Evolutionary conservation across 2,888 invertebrate species (phyloP).

Genomic region (Drosophila helvetica): DNA sequence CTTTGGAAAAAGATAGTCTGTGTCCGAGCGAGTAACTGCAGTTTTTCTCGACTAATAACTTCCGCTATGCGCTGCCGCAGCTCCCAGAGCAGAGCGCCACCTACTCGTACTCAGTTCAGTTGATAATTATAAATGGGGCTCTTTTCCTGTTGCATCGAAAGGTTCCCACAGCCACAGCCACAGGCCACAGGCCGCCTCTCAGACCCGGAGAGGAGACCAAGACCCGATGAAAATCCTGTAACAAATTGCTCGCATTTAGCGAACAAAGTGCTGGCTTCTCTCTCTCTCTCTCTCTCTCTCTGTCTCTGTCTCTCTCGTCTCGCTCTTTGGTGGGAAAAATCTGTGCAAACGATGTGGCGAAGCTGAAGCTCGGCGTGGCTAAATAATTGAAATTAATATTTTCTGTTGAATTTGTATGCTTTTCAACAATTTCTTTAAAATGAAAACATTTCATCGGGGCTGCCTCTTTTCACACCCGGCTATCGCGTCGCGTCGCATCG

Average conservation of each 20-base stretch:
- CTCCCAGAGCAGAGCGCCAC: conserved; percentile 65
- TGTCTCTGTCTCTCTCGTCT: conserved; percentile 32
- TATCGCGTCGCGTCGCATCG: neutral
- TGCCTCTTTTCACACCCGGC: conserved; percentile 17
- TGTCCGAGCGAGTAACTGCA: conserved; percentile 12
- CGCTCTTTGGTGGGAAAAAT: conserved; percentile 45
- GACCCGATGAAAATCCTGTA: conserved; percentile 64
- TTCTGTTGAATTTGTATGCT: conserved; percentile 55
- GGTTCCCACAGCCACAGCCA: conserved; percentile 50
- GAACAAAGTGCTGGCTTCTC: conserved; percentile 63
- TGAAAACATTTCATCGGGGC: conserved; percentile 65
- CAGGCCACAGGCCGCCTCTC: neutral
- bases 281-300: conserved; percentile 6
- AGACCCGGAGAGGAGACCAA: neutral
- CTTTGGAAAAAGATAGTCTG: conserved; percentile 55
- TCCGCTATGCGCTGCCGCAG: conserved; percentile 49
- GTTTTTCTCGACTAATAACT: conserved; percentile 65
- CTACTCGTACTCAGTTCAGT: conserved; percentile 49
- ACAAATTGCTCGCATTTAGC: conserved; percentile 77
- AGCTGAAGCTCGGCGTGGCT: conserved; percentile 42
- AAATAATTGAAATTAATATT: conserved; percentile 80
- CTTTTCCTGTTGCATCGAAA: conserved; percentile 6
- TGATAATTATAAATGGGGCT: conserved; percentile 68
- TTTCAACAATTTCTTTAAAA: conserved; percentile 59
- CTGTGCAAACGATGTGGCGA: neutral